A percentile compares a stretch with the other conserved stretches of the same genome.
Evolutionary conservation across 2,888 invertebrate genomes (phyloP).

Genomic region (Aphidoletes aphidimyza): DNA sequence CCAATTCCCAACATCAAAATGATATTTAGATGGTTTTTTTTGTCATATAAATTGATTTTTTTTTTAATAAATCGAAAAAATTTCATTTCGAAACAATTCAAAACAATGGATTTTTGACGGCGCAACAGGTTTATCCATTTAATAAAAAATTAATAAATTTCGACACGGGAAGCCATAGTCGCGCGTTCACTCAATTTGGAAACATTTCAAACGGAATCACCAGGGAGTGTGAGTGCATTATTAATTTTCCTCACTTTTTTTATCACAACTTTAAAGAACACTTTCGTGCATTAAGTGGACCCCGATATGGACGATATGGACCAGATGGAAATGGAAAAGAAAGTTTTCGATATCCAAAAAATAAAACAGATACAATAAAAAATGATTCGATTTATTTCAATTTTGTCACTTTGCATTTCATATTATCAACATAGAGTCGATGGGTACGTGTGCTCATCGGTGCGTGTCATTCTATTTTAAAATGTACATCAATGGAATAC

Average conservation of each 20-base stretch:
- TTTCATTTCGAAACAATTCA: neutral
- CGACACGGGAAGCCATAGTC: neutral
- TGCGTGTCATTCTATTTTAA: neutral
- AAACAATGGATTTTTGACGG: neutral
- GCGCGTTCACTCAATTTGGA: too few species aligned
- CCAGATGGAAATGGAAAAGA: neutral
- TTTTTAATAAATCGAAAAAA: too few species aligned
- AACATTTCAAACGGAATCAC: too few species aligned
- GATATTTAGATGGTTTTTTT: too few species aligned
- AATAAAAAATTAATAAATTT: neutral
- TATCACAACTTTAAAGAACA: too few species aligned
- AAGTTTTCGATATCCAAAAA: neutral
- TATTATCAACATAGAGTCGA: neutral
- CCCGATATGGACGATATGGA: too few species aligned
- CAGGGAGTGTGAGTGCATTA: neutral
- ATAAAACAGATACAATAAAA: neutral
- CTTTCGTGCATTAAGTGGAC: too few species aligned
- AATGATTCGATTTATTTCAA: neutral
- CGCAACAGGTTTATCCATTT: neutral
- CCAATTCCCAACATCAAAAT: too few species aligned
- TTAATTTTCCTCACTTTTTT: too few species aligned
- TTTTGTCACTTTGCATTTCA: slow-evolving; percentile 26
- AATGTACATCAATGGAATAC: neutral
- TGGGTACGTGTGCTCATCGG: neutral
- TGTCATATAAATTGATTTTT: neutral